These are phyloP conservation scores for Montipora cactus DNA, from an alignment of 64 coral and sea anemone genomes.

Conservation along the genomic window DNA sequence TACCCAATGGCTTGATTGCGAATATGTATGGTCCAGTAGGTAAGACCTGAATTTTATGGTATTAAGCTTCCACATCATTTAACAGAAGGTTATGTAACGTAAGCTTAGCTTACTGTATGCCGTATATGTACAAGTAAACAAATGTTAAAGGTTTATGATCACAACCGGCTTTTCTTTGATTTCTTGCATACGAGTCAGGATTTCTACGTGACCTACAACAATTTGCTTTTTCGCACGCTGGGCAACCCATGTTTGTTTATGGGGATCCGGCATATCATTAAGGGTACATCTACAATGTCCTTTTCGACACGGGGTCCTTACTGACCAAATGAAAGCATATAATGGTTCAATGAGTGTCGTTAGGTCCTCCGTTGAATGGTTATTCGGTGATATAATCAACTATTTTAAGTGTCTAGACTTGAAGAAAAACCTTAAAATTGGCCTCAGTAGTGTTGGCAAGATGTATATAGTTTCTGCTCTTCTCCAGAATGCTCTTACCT, in stretches of 20 bases:
- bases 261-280: conserved; percentile 15
- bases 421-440: neutral
- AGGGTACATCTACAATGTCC: conserved; percentile 29
- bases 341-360: conserved; percentile 44
- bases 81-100: too few relatives aligned
- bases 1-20: too few relatives aligned
- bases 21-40: too few relatives aligned
- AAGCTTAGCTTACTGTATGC: too few relatives aligned
- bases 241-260: conserved; percentile 23
- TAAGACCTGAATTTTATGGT: too few relatives aligned
- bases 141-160: too few relatives aligned
- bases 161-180: neutral
- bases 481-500: conserved; percentile 17
- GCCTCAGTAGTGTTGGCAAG: conserved; percentile 10
- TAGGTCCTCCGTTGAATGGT: conserved; percentile 45
- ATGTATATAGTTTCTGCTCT: conserved; percentile 25
- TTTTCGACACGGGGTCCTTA: conserved; percentile 4
- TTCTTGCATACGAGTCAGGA: conserved; percentile 23
- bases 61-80: too few relatives aligned
- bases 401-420: conserved; percentile 30
- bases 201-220: conserved; percentile 13
- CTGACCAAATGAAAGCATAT: neutral
- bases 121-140: too few relatives aligned
- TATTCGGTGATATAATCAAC: conserved; percentile 40
- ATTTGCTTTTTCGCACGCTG: neutral